Conservation (phyloP, 2,888 invertebrate species). For the Philhelius pedissequus region DNA sequence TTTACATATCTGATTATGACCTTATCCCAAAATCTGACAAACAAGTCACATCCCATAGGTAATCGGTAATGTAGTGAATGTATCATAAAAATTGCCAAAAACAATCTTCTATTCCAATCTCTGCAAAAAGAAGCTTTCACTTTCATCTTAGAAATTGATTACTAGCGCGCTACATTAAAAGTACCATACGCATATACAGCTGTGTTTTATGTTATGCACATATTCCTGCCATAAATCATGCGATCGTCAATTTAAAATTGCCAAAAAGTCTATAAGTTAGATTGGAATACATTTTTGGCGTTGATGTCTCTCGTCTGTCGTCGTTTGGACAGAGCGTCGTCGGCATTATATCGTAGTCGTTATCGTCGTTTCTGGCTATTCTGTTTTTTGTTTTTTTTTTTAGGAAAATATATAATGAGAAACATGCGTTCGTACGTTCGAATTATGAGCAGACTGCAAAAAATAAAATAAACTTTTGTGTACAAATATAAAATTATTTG, state of each 20-base stretch:
- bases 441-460: slow-evolving; percentile 28
- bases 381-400: neutral
- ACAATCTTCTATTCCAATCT: neutral
- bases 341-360: neutral
- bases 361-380: neutral
- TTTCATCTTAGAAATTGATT: slow-evolving; percentile 64
- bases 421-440: slow-evolving; percentile 26
- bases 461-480: slow-evolving; percentile 2
- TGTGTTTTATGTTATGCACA: neutral
- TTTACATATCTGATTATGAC: slow-evolving; percentile 18
- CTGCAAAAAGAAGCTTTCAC: slow-evolving; percentile 31
- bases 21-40: slow-evolving; percentile 23
- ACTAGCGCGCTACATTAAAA: slow-evolving; percentile 62
- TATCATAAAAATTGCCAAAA: slow-evolving; percentile 28
- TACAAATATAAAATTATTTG: neutral
- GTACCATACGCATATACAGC: slow-evolving; percentile 25
- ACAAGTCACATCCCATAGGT: slow-evolving; percentile 57
- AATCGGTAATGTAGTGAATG: too few relatives aligned
- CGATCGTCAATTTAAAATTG: slow-evolving; percentile 52
- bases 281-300: slow-evolving; percentile 10
- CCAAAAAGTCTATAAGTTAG: neutral
- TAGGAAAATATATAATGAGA: slow-evolving; percentile 20
- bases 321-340: neutral
- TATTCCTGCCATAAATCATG: slow-evolving; percentile 52
- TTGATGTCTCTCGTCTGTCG: slow-evolving; percentile 16